Base-by-base conservation (phyloP, 2,888 invertebrate species). In the Caenorhabditis plicata region DNA sequence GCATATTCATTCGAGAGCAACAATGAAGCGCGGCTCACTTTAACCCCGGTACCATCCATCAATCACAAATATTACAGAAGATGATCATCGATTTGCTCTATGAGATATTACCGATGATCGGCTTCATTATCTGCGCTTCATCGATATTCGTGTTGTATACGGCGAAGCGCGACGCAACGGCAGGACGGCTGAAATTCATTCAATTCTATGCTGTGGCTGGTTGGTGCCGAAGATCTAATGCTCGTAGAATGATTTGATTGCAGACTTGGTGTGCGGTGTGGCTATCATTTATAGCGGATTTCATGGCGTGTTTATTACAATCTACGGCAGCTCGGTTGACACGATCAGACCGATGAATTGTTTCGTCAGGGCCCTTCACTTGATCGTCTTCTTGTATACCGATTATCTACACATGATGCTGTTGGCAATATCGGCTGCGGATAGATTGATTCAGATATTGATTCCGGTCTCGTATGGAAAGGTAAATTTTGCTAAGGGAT, bases 61-160 rank as follows among this genome's bases (percentile, higher is more conserved):
- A 31, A 17, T 22, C 4, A 8, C 13, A n/a, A 13, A 17, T 4
- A 15, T 44, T 62, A 52, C 52, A 62, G 62, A 51, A 54, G 31
- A 71, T 71, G 71, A n/a, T 68, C 32, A 68, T 68, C 45, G 71
- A 71, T 40, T 46, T 71, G 5, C 26, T 71, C 23, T 68, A 63
- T 48, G 68, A 71, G 52, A 32, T 68, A 4, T 52, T 71, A 0
- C 71, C 71, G 9, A 65, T 71, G 1, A 31, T 71, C 19, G 71
- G 68, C n/a, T 67, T 70, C 42, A 55, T 55, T 9, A 56, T 61
- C 31, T 23, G 49, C 23, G 52, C 57, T 3, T 54, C 57, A 3
- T 57, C 63, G 4, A 39, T 57, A 40, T 52, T 68, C 27, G 39
- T 65, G 9, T 17, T 63, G 17, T 20, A 57, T n/a, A 53, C 58